Evolutionary conservation across 2,888 invertebrate species (phyloP).

Genomic region (Drosophila tanythrix): DNA sequence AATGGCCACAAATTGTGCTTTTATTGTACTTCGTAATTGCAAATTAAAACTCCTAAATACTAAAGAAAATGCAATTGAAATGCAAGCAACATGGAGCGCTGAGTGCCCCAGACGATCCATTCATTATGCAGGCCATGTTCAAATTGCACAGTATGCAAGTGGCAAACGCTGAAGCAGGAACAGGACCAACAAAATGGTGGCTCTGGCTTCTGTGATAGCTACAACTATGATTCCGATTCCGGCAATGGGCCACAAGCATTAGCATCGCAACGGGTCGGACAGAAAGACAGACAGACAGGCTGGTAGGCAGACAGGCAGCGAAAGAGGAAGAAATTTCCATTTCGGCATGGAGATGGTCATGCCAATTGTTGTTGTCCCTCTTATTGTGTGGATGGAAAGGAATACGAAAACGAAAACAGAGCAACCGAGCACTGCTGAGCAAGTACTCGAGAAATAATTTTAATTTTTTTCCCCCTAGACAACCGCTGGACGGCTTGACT

Average conservation of each 20-base stretch:
- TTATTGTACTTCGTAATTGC: conserved; percentile 61
- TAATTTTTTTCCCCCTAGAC: conserved; percentile 13
- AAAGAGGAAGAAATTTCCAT: conserved; percentile 11
- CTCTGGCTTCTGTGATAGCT: not conserved
- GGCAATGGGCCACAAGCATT: conserved; percentile 55
- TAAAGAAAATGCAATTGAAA: conserved; percentile 57
- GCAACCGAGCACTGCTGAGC: conserved; percentile 9
- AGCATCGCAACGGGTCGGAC: conserved; percentile 59
- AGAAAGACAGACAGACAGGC: conserved; percentile 11
- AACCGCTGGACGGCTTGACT: conserved; percentile 2
- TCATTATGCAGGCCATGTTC: conserved; percentile 78
- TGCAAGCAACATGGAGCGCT: conserved; percentile 27
- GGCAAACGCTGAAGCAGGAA: conserved; percentile 26
- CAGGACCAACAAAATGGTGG: conserved; percentile 22
- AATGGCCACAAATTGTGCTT: conserved; percentile 68
- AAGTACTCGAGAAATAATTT: conserved; percentile 63
- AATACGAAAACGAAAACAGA: conserved; percentile 18
- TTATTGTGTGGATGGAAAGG: conserved; percentile 1
- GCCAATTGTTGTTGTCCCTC: not conserved
- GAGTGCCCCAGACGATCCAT: conserved; percentile 42
- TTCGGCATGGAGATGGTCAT: conserved; percentile 11
- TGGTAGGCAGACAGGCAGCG: not conserved
- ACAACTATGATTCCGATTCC: conserved; percentile 25
- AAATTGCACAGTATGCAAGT: conserved; percentile 65
- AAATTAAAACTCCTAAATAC: conserved; percentile 50